Percentiles rank a stretch among this genome's conserved stretches.
Evolutionary conservation across 2,797 vertebrate species (phyloP).

Genomic region (Siniperca undulata): DNA sequence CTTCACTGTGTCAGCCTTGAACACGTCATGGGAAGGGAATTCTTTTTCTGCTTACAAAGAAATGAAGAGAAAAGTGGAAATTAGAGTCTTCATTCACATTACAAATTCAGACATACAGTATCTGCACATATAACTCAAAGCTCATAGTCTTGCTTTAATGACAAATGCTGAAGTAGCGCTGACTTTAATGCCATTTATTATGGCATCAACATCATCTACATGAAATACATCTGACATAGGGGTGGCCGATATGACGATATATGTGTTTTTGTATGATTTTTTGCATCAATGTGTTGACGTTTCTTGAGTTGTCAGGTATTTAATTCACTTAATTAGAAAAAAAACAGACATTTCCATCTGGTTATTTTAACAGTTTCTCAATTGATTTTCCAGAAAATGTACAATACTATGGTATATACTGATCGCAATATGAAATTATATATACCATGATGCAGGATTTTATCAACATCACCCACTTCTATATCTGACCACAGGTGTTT

Average conservation of each 20-base stretch:
- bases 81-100: slow-evolving; percentile 7
- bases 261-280: not conserved
- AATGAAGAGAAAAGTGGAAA: slow-evolving; percentile 24
- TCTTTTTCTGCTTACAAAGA: slow-evolving; percentile 87
- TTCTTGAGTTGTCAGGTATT: not conserved
- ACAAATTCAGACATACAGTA: slow-evolving; percentile 16
- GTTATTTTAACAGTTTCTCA: not conserved
- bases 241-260: not conserved
- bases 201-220: not conserved
- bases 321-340: not conserved
- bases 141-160: not conserved
- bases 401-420: not conserved
- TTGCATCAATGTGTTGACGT: not conserved
- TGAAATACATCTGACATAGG: not conserved
- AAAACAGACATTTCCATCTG: not conserved
- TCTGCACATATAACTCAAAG: not conserved
- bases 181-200: not conserved
- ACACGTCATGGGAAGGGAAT: slow-evolving; percentile 89
- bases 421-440: not conserved
- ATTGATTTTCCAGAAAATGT: not conserved
- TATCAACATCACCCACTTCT: not conserved
- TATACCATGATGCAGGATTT: not conserved
- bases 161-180: not conserved
- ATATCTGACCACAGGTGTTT: slow-evolving; percentile 10
- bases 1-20: slow-evolving; percentile 89